Percentiles rank a stretch among this genome's conserved stretches.
These are phyloP conservation scores for Xylocampa areola DNA, from an alignment of 2,888 invertebrate species.

Conservation along the genomic window DNA sequence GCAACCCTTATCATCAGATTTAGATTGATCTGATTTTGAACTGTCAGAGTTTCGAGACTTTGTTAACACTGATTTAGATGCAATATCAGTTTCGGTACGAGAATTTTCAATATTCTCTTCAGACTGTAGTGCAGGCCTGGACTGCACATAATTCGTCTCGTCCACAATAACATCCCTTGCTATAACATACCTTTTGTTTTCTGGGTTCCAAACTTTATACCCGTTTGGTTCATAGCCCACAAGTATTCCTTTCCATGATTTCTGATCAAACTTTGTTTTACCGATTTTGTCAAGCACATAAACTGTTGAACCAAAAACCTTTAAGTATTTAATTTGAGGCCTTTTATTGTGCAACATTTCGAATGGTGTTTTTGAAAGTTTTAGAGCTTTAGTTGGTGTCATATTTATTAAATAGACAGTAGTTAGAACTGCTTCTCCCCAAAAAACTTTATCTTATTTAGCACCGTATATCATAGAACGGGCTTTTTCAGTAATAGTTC, in stretches of 20 bases:
- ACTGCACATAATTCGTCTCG: not conserved
- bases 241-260: slow-evolving; percentile 61
- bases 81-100: not conserved
- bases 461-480: not conserved
- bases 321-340: slow-evolving; percentile 3
- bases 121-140: not conserved
- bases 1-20: not conserved
- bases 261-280: slow-evolving; percentile 38
- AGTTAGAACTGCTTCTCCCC: slow-evolving; percentile 12
- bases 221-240: slow-evolving; percentile 1
- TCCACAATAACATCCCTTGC: slow-evolving; percentile 5
- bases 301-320: slow-evolving; percentile 2
- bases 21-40: slow-evolving; percentile 2
- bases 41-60: slow-evolving; percentile 1
- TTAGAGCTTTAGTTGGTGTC: slow-evolving; percentile 28
- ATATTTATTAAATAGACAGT: slow-evolving; percentile 31
- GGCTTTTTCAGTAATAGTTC: slow-evolving; percentile 68
- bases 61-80: not conserved
- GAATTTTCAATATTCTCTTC: not conserved
- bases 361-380: not conserved
- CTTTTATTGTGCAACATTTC: slow-evolving; percentile 1
- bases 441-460: not conserved
- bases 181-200: not conserved
- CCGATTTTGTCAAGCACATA: slow-evolving; percentile 53
- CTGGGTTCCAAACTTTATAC: slow-evolving; percentile 1